Percentiles rank a stretch among this genome's conserved stretches.
These are phyloP conservation scores for Tethea ocularis DNA, from an alignment of 2,888 invertebrate species.

Conservation along the genomic window DNA sequence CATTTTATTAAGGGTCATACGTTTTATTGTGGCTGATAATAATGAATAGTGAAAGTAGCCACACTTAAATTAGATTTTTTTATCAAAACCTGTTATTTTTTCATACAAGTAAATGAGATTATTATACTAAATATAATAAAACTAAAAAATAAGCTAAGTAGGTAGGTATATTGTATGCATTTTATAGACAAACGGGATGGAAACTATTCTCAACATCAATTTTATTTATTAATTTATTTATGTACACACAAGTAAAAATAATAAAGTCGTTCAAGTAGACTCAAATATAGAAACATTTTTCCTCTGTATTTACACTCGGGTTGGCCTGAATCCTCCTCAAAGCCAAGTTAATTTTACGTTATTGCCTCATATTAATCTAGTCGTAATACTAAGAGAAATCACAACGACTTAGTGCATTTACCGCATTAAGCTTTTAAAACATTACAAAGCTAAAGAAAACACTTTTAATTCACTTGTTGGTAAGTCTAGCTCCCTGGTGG, in stretches of 20 bases:
- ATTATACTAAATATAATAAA: no score
- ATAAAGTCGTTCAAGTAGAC: no score
- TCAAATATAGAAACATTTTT: neutral
- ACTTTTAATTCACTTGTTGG: conserved; percentile 28
- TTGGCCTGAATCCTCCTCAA: neutral
- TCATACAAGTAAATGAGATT: no score
- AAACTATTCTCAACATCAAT: no score
- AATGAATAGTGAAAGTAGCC: neutral
- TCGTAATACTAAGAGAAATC: neutral
- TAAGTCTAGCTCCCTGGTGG: conserved; percentile 39
- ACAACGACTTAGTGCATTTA: neutral
- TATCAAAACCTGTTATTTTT: neutral
- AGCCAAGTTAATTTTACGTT: neutral
- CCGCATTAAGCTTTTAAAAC: conserved; percentile 15
- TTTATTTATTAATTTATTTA: no score
- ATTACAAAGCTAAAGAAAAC: conserved; percentile 24
- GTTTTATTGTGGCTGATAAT: neutral
- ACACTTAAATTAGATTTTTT: neutral
- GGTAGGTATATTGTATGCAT: no score
- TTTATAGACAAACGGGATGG: no score
- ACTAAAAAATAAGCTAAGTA: no score
- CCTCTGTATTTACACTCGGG: neutral
- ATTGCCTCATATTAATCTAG: neutral
- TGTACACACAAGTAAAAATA: no score
- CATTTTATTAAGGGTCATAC: neutral